Conservation (phyloP, 2,797 vertebrate species). For the Rhinella marina region DNA sequence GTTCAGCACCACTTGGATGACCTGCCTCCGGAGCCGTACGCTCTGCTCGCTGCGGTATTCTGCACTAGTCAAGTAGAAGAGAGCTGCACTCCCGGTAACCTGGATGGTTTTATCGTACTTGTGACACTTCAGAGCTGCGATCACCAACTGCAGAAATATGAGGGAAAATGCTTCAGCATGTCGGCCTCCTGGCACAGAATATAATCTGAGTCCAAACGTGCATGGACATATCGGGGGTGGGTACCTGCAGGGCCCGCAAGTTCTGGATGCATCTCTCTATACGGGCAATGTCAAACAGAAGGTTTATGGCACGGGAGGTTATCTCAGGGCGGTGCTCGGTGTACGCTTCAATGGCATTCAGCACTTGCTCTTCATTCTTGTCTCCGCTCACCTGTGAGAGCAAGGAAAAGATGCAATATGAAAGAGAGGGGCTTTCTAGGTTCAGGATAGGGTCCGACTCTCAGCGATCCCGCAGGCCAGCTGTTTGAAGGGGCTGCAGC, state of each 20-base stretch:
- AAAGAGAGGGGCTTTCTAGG: too few species aligned
- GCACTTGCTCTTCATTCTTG: conserved; percentile 94
- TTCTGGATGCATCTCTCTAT: conserved; percentile 94
- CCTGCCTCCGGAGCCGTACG: conserved; percentile 83
- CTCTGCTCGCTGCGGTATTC: conserved; percentile 95
- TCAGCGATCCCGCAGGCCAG: too few species aligned
- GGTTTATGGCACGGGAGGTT: conserved; percentile 93
- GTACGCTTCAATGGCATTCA: conserved; percentile 95
- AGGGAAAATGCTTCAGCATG: not conserved
- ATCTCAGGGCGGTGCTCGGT: conserved; percentile 93
- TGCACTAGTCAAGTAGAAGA: conserved; percentile 95
- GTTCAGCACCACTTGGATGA: conserved; percentile 95
- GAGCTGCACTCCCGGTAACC: conserved; percentile 92
- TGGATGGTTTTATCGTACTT: conserved; percentile 97
- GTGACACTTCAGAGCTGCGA: conserved; percentile 92
- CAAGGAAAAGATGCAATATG: too few species aligned
- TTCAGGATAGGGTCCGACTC: too few species aligned
- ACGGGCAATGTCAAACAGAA: conserved; percentile 94
- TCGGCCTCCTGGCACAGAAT: not conserved
- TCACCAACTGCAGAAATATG: conserved; percentile 84
- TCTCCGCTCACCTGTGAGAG: conserved; percentile 91
- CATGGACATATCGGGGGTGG: not conserved
- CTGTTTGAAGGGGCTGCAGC: too few species aligned
- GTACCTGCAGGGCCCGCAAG: conserved; percentile 90
- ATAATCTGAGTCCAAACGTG: not conserved